These are phyloP conservation scores for Sebastes oblongus DNA, from an alignment of 2,797 vertebrate genomes.

Conservation along the genomic window DNA sequence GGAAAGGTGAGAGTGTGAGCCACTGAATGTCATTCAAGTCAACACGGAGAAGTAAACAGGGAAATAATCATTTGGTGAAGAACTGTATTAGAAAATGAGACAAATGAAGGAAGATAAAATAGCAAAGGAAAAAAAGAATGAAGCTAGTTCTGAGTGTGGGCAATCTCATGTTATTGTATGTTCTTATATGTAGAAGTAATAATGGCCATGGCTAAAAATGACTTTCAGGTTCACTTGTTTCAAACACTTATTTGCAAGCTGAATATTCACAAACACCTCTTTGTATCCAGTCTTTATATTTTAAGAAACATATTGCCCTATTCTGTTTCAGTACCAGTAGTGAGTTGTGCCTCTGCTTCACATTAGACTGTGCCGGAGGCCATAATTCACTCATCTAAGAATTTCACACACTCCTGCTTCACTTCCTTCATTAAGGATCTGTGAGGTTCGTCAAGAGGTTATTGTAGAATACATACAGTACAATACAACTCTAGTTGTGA, in stretches of 20 bases:
- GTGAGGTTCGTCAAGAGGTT: not conserved
- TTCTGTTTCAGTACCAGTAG: too few relatives aligned
- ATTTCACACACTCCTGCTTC: not conserved
- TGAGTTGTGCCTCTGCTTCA: not conserved
- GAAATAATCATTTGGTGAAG: not conserved
- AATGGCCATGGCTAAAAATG: not conserved
- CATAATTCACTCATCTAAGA: not conserved
- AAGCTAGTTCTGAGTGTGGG: not conserved
- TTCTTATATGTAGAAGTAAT: not conserved
- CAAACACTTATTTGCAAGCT: not conserved
- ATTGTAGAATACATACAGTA: not conserved
- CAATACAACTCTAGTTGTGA: not conserved
- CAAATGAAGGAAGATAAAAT: not conserved
- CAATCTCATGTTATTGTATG: not conserved
- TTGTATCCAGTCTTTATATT: not conserved
- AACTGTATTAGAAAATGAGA: not conserved
- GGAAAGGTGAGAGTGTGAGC: not conserved
- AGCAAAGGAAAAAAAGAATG: not conserved
- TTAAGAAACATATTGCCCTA: not conserved
- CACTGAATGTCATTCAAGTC: not conserved
- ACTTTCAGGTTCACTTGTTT: not conserved
- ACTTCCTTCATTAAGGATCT: not conserved
- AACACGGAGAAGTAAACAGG: not conserved
- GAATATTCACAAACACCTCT: not conserved
- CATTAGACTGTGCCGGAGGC: not conserved